phyloP scores from a whole-genome alignment of 2,113 vertebrate species.

The Prionailurus bengalensis region DNA sequence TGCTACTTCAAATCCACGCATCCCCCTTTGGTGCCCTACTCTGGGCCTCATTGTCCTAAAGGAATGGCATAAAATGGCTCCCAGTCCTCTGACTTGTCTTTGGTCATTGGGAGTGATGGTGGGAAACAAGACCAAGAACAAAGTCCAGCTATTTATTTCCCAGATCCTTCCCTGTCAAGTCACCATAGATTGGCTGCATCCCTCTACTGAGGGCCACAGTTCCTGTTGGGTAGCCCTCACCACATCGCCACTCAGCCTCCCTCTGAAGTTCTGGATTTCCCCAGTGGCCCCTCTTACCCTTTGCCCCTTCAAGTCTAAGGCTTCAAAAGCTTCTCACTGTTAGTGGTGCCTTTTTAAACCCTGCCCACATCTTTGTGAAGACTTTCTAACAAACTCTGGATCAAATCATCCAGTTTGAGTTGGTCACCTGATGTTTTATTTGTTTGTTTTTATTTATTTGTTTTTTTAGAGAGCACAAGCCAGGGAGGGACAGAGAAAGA shows the following conservation, averaged over 20 bases:
- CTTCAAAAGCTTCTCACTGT: background rate
- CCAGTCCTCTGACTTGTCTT: background rate
- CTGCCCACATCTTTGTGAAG: background rate
- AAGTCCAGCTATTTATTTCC: background rate
- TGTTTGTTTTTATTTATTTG: no score
- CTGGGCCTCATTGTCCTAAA: background rate
- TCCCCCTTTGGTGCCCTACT: background rate
- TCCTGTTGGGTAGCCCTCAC: background rate
- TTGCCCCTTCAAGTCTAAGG: background rate
- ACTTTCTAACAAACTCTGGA: background rate
- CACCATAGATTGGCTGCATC: background rate
- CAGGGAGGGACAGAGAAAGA: no score
- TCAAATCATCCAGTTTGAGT: background rate
- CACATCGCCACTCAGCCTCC: background rate
- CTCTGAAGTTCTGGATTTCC: background rate
- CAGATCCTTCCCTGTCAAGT: background rate
- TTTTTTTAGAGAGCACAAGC: no score
- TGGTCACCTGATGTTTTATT: background rate
- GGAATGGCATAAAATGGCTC: background rate
- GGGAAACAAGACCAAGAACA: background rate
- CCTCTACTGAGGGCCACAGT: background rate
- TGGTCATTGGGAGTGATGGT: background rate
- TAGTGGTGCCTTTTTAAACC: background rate
- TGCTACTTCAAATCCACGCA: background rate
- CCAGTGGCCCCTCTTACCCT: background rate